Evolutionary conservation across 2,888 invertebrate genomes (phyloP), one percentile per base, ranked within the genome.

Genomic region (Sphaerophoria rueppellii): DNA sequence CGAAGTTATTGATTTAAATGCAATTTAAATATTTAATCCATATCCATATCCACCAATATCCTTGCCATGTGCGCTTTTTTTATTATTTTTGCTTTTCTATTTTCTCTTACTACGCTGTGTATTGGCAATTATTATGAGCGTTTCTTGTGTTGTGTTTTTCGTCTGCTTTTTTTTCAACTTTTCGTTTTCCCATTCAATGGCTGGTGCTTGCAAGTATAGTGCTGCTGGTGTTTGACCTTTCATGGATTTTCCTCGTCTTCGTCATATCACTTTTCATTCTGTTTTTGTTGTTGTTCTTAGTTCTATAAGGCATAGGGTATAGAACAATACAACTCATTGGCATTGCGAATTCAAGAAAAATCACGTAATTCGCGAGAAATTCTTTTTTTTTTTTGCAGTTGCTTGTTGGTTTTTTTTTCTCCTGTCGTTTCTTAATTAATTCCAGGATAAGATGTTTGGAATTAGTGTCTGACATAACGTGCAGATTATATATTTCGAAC

Each of bases 141-240:
- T 35, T n/a, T 69, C 48, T 57, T 67, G 55, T 71, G 37, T 65
- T 72, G 12, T 54, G 16, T 57, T 37, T 70, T 35, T 40, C 34
- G n/a, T 16, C 37, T 77, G 35, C 12, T 73, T 69, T 55, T 43
- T 46, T 60, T 6, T 16, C 52, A 61, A 48, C 50, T 46, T 60
- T 6, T 16, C 52, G 69, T 54, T 58, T 82, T 82, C 82, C 70
- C 78, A 75, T 75, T 74, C 79, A 74, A 74, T 65, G 74, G 65
- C 79, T 79, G 82, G 82, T 82, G 79, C 79, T 82, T 82, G 82
- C 24, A 24, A 24, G 24, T 24, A 24, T 24, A 24, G 24, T 2
- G 24, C 40, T 40, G 65, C 79, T 79, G 82, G 82, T 83, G 79
- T 83, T 83, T 83, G 82, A 83, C 82, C 82, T 83, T 83, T 43